phyloP scores from a whole-genome alignment of 2,113 vertebrate genomes.

The Rhegmatorhina hoffmannsi region DNA sequence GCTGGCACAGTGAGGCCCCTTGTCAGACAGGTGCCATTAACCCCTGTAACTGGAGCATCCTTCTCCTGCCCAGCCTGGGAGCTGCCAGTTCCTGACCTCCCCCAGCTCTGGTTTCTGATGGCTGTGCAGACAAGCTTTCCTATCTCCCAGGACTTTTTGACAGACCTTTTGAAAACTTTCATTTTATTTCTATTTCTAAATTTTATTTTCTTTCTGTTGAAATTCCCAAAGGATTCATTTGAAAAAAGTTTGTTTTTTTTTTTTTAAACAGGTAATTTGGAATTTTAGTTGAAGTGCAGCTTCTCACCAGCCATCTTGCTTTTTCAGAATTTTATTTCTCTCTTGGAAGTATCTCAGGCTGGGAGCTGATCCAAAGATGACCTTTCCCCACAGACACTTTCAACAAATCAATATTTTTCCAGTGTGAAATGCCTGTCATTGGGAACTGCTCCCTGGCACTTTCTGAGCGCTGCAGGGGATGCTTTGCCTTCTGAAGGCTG shows the following conservation, averaged over 20 bases:
- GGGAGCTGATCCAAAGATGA: conserved; percentile 41
- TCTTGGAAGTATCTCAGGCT: background rate
- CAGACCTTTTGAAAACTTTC: background rate
- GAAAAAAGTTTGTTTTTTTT: background rate
- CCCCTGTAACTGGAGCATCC: background rate
- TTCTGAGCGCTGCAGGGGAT: background rate
- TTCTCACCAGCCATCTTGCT: background rate
- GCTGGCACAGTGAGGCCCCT: background rate
- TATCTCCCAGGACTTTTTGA: background rate
- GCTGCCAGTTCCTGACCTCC: background rate
- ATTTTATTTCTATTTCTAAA: background rate
- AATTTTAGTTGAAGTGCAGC: background rate
- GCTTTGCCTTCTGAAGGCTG: background rate
- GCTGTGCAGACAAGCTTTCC: background rate
- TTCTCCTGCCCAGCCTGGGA: background rate
- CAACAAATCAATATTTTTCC: conserved; percentile 56
- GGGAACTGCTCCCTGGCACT: conserved; percentile 1
- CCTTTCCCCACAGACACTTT: conserved; percentile 31
- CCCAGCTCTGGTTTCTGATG: background rate
- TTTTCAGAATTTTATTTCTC: background rate
- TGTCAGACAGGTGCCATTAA: background rate
- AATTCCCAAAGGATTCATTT: background rate
- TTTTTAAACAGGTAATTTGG: background rate
- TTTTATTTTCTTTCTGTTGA: background rate
- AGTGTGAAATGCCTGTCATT: background rate